Conservation (phyloP, 2,888 invertebrate species). For the Gibbula magus region DNA sequence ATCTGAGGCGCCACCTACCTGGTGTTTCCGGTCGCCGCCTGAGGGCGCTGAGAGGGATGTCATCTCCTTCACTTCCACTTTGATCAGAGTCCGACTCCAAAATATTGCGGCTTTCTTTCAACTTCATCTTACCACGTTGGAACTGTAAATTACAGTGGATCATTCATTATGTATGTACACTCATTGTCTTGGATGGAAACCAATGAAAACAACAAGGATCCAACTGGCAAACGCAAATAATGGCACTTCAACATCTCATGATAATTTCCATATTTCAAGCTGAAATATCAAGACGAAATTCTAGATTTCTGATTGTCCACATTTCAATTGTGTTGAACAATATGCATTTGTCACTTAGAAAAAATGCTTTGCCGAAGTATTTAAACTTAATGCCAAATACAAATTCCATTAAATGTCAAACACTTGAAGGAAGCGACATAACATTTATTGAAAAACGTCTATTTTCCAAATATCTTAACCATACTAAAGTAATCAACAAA, state of each 20-base stretch:
- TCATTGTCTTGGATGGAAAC: no score
- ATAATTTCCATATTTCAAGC: no score
- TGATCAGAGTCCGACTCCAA: neutral
- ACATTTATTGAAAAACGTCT: neutral
- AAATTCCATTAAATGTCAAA: neutral
- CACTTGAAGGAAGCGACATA: neutral
- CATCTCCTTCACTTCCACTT: conserved; percentile 68
- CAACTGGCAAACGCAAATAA: neutral
- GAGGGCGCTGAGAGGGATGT: conserved; percentile 66
- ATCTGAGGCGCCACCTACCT: conserved; percentile 49
- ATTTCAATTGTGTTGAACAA: neutral
- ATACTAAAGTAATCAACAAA: neutral
- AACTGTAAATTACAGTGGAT: neutral
- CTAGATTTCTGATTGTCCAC: no score
- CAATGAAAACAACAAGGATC: neutral
- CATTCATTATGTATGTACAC: no score
- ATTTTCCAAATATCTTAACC: neutral
- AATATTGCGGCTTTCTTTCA: neutral
- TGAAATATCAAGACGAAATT: no score
- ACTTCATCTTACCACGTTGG: conserved; percentile 7
- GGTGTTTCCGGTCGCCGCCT: conserved; percentile 59
- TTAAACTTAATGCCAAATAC: neutral
- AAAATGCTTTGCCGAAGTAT: neutral
- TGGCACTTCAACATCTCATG: no score
- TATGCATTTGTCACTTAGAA: neutral